phyloP scores from a whole-genome alignment of 2,113 vertebrate genomes.

The Stercorarius parasiticus region DNA sequence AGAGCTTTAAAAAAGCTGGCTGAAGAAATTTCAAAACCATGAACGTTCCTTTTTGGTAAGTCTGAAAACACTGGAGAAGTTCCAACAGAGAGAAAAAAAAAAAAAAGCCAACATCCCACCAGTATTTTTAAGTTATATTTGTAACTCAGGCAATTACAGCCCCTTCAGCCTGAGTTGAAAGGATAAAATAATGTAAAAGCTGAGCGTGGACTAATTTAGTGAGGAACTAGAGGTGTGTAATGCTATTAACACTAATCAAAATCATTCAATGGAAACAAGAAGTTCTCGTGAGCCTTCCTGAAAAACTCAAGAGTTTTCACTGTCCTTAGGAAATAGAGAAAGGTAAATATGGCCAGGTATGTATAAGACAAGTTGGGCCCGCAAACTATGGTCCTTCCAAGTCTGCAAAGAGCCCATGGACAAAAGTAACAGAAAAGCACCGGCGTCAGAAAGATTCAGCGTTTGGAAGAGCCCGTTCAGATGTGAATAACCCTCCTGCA shows the following conservation, averaged over 20 bases:
- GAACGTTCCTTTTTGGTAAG: not conserved
- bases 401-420: not conserved
- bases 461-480: not conserved
- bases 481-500: not conserved
- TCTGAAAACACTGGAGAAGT: not conserved
- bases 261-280: not conserved
- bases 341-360: not conserved
- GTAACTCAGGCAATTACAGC: not conserved
- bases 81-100: accelerated
- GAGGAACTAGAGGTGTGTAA: not conserved
- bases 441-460: not conserved
- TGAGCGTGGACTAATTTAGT: not conserved
- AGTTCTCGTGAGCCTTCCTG: not conserved
- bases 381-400: not conserved
- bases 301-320: not conserved
- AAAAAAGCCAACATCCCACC: not conserved
- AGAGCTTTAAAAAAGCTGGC: not conserved
- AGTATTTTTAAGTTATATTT: not conserved
- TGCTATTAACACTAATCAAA: not conserved
- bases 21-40: not conserved
- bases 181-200: not conserved
- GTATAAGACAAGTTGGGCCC: not conserved
- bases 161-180: not conserved
- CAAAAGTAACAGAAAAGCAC: not conserved
- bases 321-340: not conserved